These are phyloP conservation scores for Daktulosphaira vitifoliae DNA, from an alignment of 1,140 invertebrate species.

Conservation along the genomic window DNA sequence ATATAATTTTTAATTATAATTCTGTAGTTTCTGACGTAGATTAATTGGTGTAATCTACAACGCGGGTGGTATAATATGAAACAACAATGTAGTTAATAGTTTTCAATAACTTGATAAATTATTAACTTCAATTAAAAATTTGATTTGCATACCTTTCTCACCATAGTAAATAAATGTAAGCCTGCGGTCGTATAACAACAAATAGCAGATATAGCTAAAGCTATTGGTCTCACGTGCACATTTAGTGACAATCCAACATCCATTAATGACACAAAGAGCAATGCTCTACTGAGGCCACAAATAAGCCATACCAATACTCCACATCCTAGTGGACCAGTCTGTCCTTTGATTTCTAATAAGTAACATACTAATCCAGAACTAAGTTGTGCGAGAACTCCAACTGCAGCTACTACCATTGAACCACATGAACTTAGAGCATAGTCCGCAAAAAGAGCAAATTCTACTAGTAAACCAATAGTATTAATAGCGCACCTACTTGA, in stretches of 20 bases:
- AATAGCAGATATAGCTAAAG: background rate
- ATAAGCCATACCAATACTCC: slow-evolving; percentile 14
- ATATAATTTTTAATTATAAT: too few species aligned
- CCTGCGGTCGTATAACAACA: slow-evolving; percentile 19
- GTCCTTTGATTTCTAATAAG: slow-evolving; percentile 6
- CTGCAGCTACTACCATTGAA: background rate
- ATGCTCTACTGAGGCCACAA: slow-evolving; percentile 4
- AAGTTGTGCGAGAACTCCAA: slow-evolving; percentile 8
- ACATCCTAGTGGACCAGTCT: background rate
- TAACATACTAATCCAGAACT: slow-evolving; percentile 18
- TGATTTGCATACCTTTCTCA: background rate
- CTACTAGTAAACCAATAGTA: background rate
- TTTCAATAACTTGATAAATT: too few species aligned
- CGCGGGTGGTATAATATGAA: too few species aligned
- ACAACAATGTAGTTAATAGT: too few species aligned
- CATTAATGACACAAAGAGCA: slow-evolving; percentile 3
- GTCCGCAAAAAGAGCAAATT: background rate
- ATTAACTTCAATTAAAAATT: too few species aligned
- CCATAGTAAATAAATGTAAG: slow-evolving; percentile 3
- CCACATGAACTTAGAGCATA: slow-evolving; percentile 12
- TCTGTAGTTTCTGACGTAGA: too few species aligned
- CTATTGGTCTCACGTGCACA: background rate
- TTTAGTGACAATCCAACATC: background rate
- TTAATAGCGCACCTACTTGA: slow-evolving; percentile 15
- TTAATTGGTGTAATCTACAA: too few species aligned